Evolutionary conservation across 1,140 invertebrate genomes (phyloP).

Genomic region (Bradysia coprophila): DNA sequence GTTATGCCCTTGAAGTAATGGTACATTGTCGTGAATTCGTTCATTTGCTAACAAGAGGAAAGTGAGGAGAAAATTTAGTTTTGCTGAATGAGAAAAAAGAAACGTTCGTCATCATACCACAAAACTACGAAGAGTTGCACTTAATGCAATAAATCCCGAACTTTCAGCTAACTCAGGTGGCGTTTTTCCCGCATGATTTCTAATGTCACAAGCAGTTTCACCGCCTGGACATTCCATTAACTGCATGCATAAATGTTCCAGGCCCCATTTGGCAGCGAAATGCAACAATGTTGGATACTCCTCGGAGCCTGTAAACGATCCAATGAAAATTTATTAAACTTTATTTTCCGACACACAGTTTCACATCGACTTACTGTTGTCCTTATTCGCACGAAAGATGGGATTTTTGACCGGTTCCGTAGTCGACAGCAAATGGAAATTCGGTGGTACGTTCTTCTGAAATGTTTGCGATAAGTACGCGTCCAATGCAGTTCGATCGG

Average conservation of each 20-base stretch:
- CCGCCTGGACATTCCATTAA: constrained; percentile 70
- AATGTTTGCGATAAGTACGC: constrained; percentile 61
- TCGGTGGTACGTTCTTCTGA: constrained; percentile 59
- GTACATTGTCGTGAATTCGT: constrained; percentile 66
- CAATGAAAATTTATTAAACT: not conserved
- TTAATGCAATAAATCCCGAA: constrained; percentile 45
- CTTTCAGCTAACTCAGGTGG: constrained; percentile 63
- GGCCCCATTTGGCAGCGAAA: constrained; percentile 68
- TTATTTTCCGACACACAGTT: not conserved
- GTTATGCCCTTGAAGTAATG: constrained; percentile 64
- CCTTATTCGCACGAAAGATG: constrained; percentile 17
- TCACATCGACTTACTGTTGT: constrained; percentile 10
- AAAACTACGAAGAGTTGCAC: constrained; percentile 53
- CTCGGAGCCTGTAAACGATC: constrained; percentile 36
- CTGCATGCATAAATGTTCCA: constrained; percentile 63
- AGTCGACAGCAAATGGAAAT: constrained; percentile 56
- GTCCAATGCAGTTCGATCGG: constrained; percentile 58
- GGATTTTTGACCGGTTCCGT: constrained; percentile 27
- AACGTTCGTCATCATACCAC: too few species aligned
- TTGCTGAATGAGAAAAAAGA: too few species aligned
- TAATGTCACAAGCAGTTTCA: constrained; percentile 53
- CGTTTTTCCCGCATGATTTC: constrained; percentile 56
- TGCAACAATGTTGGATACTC: constrained; percentile 76
- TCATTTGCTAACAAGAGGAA: constrained; percentile 34
- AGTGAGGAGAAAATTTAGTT: not conserved